phyloP scores from a whole-genome alignment of 1,140 invertebrate species.

The Steinernema khuongi region DNA sequence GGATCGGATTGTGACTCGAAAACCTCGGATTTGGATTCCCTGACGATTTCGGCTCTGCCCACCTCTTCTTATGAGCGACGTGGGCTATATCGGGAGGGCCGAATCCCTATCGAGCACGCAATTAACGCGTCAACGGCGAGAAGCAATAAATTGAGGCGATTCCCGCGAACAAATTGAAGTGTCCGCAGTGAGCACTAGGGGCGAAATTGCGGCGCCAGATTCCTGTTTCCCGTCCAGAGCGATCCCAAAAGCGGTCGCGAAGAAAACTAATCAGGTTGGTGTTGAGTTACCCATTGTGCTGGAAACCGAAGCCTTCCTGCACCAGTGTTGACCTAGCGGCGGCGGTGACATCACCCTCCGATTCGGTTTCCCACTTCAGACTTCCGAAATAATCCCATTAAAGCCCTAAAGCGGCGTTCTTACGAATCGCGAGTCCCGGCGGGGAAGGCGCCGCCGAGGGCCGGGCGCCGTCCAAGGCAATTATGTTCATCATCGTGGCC shows the following conservation, averaged over 20 bases:
- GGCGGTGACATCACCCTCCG: not conserved
- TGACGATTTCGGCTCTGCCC: no score
- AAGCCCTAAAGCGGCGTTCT: not conserved
- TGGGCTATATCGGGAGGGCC: no score
- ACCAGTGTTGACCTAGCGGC: not conserved
- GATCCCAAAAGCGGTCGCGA: not conserved
- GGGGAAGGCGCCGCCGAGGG: not conserved
- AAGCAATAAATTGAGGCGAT: constrained; percentile 13
- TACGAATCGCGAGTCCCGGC: not conserved
- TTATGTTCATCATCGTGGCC: constrained; percentile 1
- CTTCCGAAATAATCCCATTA: constrained; percentile 13
- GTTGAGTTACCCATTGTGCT: not conserved
- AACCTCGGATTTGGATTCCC: no score
- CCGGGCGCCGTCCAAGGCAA: not conserved
- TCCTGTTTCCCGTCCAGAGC: not conserved
- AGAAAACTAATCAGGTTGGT: constrained; percentile 2
- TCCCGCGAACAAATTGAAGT: constrained; percentile 1
- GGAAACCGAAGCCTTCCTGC: not conserved
- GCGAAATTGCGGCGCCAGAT: constrained; percentile 6
- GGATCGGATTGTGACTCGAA: no score
- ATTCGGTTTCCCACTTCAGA: not conserved
- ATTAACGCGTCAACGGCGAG: constrained; percentile 4
- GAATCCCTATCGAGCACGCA: constrained; percentile 13
- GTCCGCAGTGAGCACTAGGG: not conserved
- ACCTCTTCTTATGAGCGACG: no score